Evolutionary conservation across 2,888 invertebrate genomes (phyloP).

Genomic region (Cheilosia scutellata): DNA sequence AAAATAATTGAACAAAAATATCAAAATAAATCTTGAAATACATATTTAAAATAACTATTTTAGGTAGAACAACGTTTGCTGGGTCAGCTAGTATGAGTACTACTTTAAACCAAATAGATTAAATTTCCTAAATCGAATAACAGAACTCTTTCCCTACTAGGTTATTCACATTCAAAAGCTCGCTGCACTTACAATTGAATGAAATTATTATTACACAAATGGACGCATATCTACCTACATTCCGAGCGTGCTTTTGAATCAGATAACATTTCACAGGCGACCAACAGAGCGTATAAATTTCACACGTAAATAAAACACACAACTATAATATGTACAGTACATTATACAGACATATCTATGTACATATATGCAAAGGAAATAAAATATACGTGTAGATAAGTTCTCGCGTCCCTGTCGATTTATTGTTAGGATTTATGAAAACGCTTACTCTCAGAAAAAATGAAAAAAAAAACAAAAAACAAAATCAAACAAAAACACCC

Average conservation of each 20-base stretch:
- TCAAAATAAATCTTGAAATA: no score
- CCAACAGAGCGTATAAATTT: background rate
- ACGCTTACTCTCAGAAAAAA: slow-evolving; percentile 11
- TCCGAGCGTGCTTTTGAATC: background rate
- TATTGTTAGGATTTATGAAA: slow-evolving; percentile 43
- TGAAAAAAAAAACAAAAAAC: slow-evolving; percentile 2
- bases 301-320: background rate
- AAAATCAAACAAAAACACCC: background rate
- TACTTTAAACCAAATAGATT: no score
- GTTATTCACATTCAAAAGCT: background rate
- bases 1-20: no score
- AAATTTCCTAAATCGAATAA: no score
- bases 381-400: background rate
- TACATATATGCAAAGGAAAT: background rate
- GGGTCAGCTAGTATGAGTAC: no score
- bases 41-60: no score
- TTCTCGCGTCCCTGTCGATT: slow-evolving; percentile 31
- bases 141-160: no score
- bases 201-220: background rate
- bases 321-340: background rate
- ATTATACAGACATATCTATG: no score
- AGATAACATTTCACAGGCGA: background rate
- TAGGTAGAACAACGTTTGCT: no score
- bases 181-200: background rate
- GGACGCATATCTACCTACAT: background rate